Evolutionary conservation across 2,113 vertebrate species (phyloP).

Genomic region (Drymodes brunneopygia): DNA sequence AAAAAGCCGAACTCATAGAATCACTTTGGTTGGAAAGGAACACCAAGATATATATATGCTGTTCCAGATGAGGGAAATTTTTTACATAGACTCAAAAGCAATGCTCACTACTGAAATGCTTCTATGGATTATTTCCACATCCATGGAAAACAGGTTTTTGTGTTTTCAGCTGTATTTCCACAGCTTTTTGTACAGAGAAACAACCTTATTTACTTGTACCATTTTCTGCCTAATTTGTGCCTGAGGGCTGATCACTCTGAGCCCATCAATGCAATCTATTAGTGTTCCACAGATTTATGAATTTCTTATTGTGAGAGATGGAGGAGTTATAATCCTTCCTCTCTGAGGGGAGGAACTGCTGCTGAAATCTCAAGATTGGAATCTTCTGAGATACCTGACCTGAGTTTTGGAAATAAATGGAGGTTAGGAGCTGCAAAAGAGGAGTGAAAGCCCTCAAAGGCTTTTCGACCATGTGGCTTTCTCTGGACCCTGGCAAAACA

Average conservation of each 20-base stretch:
- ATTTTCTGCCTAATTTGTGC: background rate
- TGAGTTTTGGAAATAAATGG: background rate
- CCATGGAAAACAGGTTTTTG: background rate
- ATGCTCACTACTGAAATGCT: background rate
- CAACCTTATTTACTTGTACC: background rate
- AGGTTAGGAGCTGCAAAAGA: background rate
- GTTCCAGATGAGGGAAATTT: background rate
- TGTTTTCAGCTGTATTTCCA: background rate
- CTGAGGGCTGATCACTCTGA: background rate
- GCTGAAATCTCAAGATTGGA: background rate
- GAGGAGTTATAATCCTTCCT: background rate
- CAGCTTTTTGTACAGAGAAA: background rate
- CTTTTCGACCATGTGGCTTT: background rate
- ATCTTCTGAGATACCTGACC: background rate
- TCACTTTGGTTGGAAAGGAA: background rate
- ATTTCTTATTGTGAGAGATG: background rate
- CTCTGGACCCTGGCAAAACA: background rate
- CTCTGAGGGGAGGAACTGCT: background rate
- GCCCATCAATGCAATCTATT: background rate
- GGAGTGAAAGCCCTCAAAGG: background rate
- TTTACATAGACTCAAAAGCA: background rate
- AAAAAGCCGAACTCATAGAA: background rate
- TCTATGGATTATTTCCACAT: background rate
- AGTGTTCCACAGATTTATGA: background rate
- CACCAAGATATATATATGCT: background rate